Evolutionary conservation across 2,888 invertebrate species (phyloP).

Genomic region (Pecten maximus): DNA sequence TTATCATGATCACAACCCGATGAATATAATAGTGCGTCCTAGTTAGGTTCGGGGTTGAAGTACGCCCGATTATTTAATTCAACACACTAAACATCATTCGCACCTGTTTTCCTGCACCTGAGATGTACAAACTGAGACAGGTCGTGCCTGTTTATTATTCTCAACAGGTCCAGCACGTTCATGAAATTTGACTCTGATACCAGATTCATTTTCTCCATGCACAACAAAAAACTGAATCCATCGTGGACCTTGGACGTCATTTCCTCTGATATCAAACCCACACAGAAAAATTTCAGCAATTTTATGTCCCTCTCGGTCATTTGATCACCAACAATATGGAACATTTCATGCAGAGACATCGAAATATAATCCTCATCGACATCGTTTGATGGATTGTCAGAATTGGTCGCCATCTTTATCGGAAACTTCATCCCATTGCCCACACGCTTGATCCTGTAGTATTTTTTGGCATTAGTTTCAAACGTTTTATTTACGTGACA

Average conservation of each 20-base stretch:
- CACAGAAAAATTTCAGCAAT: conserved; percentile 59
- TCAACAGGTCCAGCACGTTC: conserved; percentile 62
- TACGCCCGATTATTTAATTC: too few species aligned
- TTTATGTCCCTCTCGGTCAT: conserved; percentile 61
- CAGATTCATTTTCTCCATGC: conserved; percentile 64
- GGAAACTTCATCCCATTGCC: background rate
- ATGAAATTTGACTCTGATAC: conserved; percentile 69
- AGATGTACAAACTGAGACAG: conserved; percentile 67
- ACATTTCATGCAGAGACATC: conserved; percentile 67
- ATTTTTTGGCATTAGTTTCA: background rate
- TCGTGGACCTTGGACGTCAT: conserved; percentile 62
- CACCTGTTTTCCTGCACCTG: conserved; percentile 66
- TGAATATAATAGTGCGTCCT: too few species aligned
- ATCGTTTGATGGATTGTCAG: background rate
- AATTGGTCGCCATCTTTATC: background rate
- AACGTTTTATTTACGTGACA: background rate
- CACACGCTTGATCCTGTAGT: background rate
- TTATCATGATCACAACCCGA: too few species aligned
- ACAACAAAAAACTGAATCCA: conserved; percentile 67
- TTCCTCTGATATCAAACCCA: conserved; percentile 56
- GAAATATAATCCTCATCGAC: conserved; percentile 38
- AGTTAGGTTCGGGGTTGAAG: too few species aligned
- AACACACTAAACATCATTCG: background rate
- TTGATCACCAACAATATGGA: conserved; percentile 68
- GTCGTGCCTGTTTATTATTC: conserved; percentile 66